A percentile compares a stretch with the other conserved stretches of the same genome.
Evolutionary conservation across 2,113 vertebrate genomes (phyloP).

Genomic region (Alaudala cheleensis): DNA sequence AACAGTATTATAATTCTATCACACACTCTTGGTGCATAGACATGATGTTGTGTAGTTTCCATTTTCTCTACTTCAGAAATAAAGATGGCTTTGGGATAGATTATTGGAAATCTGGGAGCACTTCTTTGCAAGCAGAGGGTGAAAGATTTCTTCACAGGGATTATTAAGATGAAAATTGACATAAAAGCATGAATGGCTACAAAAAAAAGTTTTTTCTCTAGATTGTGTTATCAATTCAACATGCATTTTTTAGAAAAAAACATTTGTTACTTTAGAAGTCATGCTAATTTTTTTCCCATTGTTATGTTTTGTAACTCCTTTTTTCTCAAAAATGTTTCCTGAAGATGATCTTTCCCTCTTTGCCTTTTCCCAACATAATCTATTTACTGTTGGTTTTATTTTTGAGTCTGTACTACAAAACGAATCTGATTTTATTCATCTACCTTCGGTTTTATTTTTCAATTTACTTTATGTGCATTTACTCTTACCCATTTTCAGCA

Average conservation of each 20-base stretch:
- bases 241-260: too few species aligned
- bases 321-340: not conserved
- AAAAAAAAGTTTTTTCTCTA: not conserved
- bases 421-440: not conserved
- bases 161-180: not conserved
- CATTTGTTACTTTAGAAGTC: not conserved
- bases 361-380: not conserved
- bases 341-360: not conserved
- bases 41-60: not conserved
- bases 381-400: not conserved
- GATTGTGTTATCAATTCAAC: not conserved
- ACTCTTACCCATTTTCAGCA: not conserved
- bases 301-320: not conserved
- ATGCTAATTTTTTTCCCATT: not conserved
- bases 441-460: not conserved
- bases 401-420: not conserved
- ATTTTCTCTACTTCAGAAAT: not conserved
- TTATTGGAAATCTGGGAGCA: not conserved
- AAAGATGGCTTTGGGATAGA: not conserved
- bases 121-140: not conserved
- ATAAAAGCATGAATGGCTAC: not conserved
- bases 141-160: not conserved
- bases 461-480: not conserved
- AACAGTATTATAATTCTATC: not conserved
- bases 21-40: not conserved